These are phyloP conservation scores for Arvicanthis niloticus DNA, from an alignment of 2,113 vertebrate species.

Conservation along the genomic window DNA sequence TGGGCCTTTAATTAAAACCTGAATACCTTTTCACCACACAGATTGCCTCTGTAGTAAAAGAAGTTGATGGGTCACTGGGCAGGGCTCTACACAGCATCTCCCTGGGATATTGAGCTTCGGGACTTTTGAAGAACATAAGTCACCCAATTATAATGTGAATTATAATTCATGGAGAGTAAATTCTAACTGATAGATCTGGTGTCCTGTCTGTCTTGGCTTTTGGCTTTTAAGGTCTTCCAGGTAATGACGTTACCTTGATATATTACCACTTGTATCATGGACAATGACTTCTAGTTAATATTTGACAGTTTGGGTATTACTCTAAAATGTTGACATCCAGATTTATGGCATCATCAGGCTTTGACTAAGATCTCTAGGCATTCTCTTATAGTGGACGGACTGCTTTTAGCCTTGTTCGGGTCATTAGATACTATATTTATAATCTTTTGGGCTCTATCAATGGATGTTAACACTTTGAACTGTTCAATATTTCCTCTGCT, in stretches of 20 bases:
- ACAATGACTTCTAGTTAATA: conserved; percentile 73
- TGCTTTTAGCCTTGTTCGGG: conserved; percentile 20
- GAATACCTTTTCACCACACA: neutral
- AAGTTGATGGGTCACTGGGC: neutral
- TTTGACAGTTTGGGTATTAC: conserved; percentile 70
- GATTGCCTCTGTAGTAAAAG: neutral
- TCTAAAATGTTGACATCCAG: conserved; percentile 69
- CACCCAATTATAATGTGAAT: conserved; percentile 18
- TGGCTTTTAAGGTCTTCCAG: conserved; percentile 60
- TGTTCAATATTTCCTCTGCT: neutral
- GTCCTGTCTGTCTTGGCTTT: conserved; percentile 15
- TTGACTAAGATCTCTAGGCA: conserved; percentile 74
- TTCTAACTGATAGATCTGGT: neutral
- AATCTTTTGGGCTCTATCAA: conserved; percentile 59
- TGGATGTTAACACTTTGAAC: conserved; percentile 52
- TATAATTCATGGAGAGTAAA: conserved; percentile 22
- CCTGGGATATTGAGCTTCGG: neutral
- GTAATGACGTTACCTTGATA: conserved; percentile 57
- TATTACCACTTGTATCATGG: conserved; percentile 66
- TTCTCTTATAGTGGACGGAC: conserved; percentile 36
- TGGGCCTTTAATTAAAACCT: neutral
- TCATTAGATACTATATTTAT: conserved; percentile 56
- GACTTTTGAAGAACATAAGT: conserved; percentile 15
- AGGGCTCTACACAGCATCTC: neutral
- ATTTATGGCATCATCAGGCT: conserved; percentile 71